A percentile compares a stretch with the other conserved stretches of the same genome.
Evolutionary conservation across 2,888 invertebrate species (phyloP).

Genomic region (Tiphia femorata): DNA sequence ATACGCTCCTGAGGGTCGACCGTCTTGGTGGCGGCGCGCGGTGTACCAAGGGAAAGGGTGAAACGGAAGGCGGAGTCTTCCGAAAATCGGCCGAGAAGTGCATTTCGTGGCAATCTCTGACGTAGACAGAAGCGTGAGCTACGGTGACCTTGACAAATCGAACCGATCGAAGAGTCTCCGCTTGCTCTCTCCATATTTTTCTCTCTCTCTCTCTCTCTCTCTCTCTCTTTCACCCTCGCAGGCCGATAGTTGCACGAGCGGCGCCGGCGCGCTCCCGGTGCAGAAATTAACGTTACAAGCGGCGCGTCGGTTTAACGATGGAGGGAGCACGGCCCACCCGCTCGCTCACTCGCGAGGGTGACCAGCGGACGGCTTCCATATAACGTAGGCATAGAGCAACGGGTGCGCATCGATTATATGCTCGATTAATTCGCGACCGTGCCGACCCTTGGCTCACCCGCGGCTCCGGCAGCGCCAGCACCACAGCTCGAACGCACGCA

Average conservation of each 20-base stretch:
- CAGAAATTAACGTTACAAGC: conserved; percentile 62
- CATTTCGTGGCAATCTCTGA: too few species aligned
- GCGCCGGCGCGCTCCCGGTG: conserved; percentile 41
- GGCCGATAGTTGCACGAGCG: too few species aligned
- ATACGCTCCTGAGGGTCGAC: too few species aligned
- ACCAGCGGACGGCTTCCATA: conserved; percentile 48
- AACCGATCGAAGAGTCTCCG: background rate
- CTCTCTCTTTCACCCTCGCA: background rate
- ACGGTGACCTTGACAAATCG: too few species aligned
- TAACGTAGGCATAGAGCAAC: conserved; percentile 51
- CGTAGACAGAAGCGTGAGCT: background rate
- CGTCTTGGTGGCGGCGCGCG: too few species aligned
- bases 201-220: background rate
- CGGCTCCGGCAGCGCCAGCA: too few species aligned
- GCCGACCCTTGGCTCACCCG: conserved; percentile 52
- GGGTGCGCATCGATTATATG: conserved; percentile 66
- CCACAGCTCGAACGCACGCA: conserved; percentile 27
- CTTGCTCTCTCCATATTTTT: background rate
- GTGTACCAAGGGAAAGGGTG: background rate
- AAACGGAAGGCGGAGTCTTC: too few species aligned
- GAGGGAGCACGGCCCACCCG: conserved; percentile 33
- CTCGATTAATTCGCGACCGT: conserved; percentile 67
- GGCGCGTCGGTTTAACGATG: conserved; percentile 58
- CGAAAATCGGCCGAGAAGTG: too few species aligned
- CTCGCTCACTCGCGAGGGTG: conserved; percentile 55